Evolutionary conservation across 2,797 vertebrate genomes (phyloP), one percentile per base, ranked within the genome.

Genomic region (Typhlichthys subterraneus): DNA sequence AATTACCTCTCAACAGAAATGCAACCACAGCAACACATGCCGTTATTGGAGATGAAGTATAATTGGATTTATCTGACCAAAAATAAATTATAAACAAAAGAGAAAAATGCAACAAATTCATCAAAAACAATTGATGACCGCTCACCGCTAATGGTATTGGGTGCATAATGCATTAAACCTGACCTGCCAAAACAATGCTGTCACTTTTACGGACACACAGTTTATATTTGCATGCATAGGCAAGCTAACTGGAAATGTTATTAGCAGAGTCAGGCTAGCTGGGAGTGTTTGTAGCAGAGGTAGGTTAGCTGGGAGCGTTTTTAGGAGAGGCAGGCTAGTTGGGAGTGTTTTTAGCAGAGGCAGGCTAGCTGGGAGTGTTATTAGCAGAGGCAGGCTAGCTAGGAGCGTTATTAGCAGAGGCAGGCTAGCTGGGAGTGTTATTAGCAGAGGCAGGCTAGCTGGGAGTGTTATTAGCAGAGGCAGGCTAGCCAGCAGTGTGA

Each of bases 1-100:
- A 89, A 91, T 91, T 87, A 89, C 74, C 85, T 76, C 81, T 82
- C 73, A 45, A 45, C 74, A 76, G 73, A 84, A 85, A 87, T 69
- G 83, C 81, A 82, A 77, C 81, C 48, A 12, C 77, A 80, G 81
- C 78, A 78, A 72, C 81, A 86, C 76, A 79, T 58, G 62, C 59
- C 73, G 77, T 74, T 79, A 75, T 81, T 84, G 80, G 70, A 84
- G 84, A 76, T 79, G 56, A 70, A 77, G 76, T 81, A 72, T 83
- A 87, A 88, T 85, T 71, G 73, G 86, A 85, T 82, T 82, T 76
- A 80, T 70, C 81, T 85, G 76, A 87, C 80, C 79, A 80, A 85
- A 83, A 79, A 58, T 76, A 73, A 65, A 51, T 61, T 8, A 69
- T 12, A 13, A 38, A 48, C 46, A 47, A 11, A 48, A 15, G 48